Evolutionary conservation across 2,797 vertebrate species (phyloP).

Genomic region (Phataginus tetradactyla): DNA sequence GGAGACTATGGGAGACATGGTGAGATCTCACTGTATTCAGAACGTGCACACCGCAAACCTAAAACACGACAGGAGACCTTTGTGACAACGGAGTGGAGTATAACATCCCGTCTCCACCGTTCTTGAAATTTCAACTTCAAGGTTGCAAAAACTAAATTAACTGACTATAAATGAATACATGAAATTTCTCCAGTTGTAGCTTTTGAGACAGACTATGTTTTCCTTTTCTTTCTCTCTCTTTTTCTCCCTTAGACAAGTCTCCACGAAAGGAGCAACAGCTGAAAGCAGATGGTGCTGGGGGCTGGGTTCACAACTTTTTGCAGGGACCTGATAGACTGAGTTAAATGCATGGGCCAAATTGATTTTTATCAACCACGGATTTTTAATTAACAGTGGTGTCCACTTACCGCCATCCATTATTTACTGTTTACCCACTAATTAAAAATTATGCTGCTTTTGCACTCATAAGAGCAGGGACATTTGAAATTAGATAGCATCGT

Average conservation of each 20-base stretch:
- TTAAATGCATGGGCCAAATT: conserved; percentile 65
- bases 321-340: conserved; percentile 6
- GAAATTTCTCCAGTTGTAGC: neutral
- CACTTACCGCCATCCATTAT: conserved; percentile 74
- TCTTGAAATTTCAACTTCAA: neutral
- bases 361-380: conserved; percentile 77
- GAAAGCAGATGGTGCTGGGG: conserved; percentile 19
- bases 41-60: neutral
- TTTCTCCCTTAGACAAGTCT: neutral
- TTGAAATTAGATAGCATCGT: conserved; percentile 73
- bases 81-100: accelerated
- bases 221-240: neutral
- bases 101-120: accelerated
- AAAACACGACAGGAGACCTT: accelerated
- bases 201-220: neutral
- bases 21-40: neutral
- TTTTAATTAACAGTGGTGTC: conserved; percentile 78
- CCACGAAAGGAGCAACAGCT: neutral
- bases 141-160: neutral
- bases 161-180: neutral
- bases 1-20: neutral
- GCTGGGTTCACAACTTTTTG: neutral
- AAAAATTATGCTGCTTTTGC: conserved; percentile 79
- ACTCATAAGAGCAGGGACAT: conserved; percentile 71
- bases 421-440: conserved; percentile 81